A percentile compares a stretch with the other conserved stretches of the same genome.
phyloP scores from a whole-genome alignment of 2,888 invertebrate genomes.

The Drosophila affinis region DNA sequence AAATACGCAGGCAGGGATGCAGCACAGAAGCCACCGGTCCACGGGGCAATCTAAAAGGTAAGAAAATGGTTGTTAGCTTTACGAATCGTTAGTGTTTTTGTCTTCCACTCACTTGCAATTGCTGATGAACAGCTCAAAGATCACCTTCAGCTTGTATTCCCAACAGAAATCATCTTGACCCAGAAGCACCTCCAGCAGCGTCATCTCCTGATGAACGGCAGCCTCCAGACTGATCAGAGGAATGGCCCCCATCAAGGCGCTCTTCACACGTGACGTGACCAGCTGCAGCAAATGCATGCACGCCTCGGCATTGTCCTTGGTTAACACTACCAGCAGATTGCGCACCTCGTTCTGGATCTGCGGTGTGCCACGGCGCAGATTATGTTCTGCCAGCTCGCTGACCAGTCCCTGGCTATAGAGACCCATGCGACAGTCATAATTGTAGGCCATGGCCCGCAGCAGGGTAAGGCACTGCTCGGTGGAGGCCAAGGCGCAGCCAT shows the following conservation, averaged over 20 bases:
- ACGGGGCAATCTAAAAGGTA: slow-evolving; percentile 85
- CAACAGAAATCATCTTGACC: slow-evolving; percentile 97
- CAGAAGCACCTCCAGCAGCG: slow-evolving; percentile 93
- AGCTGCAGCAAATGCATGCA: slow-evolving; percentile 86
- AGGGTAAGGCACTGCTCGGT: slow-evolving; percentile 97
- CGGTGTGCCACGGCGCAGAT: slow-evolving; percentile 93
- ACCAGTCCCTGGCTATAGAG: slow-evolving; percentile 94
- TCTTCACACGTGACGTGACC: slow-evolving; percentile 92
- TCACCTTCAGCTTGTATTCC: slow-evolving; percentile 95
- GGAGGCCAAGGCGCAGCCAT: slow-evolving; percentile 94
- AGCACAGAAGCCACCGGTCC: slow-evolving; percentile 95
- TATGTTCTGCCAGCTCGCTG: slow-evolving; percentile 94
- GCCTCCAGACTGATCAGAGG: slow-evolving; percentile 89
- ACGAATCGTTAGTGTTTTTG: background rate
- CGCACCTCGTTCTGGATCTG: slow-evolving; percentile 95
- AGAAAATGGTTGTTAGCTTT: background rate
- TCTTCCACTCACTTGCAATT: slow-evolving; percentile 85
- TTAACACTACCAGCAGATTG: slow-evolving; percentile 93
- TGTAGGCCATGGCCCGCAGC: slow-evolving; percentile 93
- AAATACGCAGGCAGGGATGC: slow-evolving; percentile 95
- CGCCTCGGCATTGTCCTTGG: slow-evolving; percentile 93
- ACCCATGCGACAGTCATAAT: slow-evolving; percentile 89
- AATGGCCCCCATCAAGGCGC: slow-evolving; percentile 90
- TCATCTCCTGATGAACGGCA: slow-evolving; percentile 94
- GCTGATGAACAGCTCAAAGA: slow-evolving; percentile 93